phyloP scores from a whole-genome alignment of 2,113 vertebrate species.

The Rhinopomastus cyanomelas region DNA sequence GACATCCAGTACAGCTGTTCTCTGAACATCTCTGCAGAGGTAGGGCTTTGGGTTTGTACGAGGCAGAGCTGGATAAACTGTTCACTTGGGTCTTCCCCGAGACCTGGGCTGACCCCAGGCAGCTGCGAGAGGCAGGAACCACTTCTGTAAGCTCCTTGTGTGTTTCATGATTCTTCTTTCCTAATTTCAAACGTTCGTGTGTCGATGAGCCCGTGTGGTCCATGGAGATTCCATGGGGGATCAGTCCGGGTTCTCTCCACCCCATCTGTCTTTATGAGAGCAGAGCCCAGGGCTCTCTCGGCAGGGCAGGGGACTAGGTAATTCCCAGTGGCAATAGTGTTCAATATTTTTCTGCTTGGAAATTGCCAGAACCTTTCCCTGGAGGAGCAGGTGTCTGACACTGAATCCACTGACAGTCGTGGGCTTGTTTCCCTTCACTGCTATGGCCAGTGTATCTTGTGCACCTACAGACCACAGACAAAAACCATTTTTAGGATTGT shows the following conservation, averaged over 20 bases:
- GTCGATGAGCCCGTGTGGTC: not conserved
- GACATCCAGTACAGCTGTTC: accelerated
- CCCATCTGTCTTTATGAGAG: not conserved
- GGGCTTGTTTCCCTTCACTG: accelerated
- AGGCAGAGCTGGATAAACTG: not conserved
- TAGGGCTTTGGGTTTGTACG: not conserved
- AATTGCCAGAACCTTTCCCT: not conserved
- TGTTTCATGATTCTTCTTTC: not conserved
- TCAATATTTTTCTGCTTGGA: not conserved
- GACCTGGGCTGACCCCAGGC: not conserved
- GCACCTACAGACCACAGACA: not conserved
- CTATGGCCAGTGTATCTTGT: not conserved
- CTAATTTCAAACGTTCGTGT: not conserved
- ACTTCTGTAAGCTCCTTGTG: not conserved
- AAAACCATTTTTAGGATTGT: not conserved
- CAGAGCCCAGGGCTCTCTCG: not conserved
- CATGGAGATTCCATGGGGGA: not conserved
- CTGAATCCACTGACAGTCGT: not conserved
- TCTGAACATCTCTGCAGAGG: not conserved
- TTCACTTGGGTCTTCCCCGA: not conserved
- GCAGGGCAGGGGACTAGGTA: not conserved
- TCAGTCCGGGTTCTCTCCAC: not conserved
- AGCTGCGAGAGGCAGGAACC: not conserved
- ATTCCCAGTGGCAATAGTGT: accelerated
- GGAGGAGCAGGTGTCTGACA: not conserved